These are phyloP conservation scores for Macrobrachium nipponense DNA, from an alignment of 1,140 invertebrate species.

Conservation along the genomic window DNA sequence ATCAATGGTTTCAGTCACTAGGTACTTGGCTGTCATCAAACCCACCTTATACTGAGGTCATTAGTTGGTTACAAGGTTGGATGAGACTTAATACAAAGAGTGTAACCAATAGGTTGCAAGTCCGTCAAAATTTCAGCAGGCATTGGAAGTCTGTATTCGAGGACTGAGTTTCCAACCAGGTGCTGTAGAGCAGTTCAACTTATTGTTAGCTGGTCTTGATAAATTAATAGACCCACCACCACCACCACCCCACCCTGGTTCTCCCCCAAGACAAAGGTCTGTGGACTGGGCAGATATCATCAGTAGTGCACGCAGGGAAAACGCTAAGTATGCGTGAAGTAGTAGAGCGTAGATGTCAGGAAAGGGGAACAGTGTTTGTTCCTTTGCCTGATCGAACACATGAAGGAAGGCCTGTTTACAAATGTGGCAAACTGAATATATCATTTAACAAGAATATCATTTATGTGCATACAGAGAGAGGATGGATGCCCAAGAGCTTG, in stretches of 20 bases:
- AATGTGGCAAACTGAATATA: slow-evolving; percentile 81
- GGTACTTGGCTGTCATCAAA: slow-evolving; percentile 84
- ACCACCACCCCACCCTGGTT: slow-evolving; percentile 57
- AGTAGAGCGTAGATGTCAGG: slow-evolving; percentile 87
- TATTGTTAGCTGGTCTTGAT: slow-evolving; percentile 56
- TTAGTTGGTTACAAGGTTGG: slow-evolving; percentile 91
- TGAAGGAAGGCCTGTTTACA: slow-evolving; percentile 87
- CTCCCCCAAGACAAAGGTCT: slow-evolving; percentile 47
- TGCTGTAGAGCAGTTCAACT: slow-evolving; percentile 58
- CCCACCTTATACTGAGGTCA: slow-evolving; percentile 86
- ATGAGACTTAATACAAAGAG: slow-evolving; percentile 80
- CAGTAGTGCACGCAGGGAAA: slow-evolving; percentile 53
- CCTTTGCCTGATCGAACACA: slow-evolving; percentile 84
- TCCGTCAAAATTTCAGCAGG: slow-evolving; percentile 81
- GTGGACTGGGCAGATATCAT: slow-evolving; percentile 62
- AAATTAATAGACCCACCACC: slow-evolving; percentile 62
- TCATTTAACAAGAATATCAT: slow-evolving; percentile 83
- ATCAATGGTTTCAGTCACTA: slow-evolving; percentile 78
- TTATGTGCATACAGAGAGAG: slow-evolving; percentile 74
- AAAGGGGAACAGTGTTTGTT: slow-evolving; percentile 88
- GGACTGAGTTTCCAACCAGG: slow-evolving; percentile 61
- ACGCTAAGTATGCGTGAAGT: slow-evolving; percentile 87
- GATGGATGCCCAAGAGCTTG: slow-evolving; percentile 79
- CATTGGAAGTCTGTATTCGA: slow-evolving; percentile 75
- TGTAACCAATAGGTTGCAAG: slow-evolving; percentile 75